Evolutionary conservation across 2,888 invertebrate genomes (phyloP), one percentile per base, ranked within the genome.

Genomic region (Drosophila meridionalis): DNA sequence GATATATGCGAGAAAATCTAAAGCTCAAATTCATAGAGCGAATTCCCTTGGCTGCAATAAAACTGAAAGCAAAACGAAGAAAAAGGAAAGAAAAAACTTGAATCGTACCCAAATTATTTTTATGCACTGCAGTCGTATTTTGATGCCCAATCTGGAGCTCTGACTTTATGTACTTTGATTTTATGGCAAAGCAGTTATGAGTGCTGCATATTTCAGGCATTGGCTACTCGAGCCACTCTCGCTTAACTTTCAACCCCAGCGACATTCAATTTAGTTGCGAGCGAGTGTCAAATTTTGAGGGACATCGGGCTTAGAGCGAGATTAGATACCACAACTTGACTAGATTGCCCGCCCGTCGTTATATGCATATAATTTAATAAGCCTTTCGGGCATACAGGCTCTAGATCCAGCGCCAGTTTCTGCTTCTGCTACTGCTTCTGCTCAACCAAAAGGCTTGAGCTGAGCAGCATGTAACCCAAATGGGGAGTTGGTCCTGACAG

Each of bases 361-460:
- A 77, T 69, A 77, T 81, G 65, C 72, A 69, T 63, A 84, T 82
- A 90, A 90, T 81, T 87, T 90, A 89, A 87, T 90, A 90, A 87
- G 82, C 80, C 77, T 50, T 62, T 59, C 26, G 68, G 68, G 59
- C 20, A 50, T 4, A 20, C 40, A 5, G 20, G n/a, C 42, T 42
- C 42, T 8, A n/a, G 38, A 11, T 11, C 1, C 38, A 12, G 53
- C 50, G 9, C 11, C 57, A 20, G 34, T 28, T 53, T 4, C 26
- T 3, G 26, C 0, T 26, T 11, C 26, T 52, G 52, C 2, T 36
- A 1, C 12, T 38, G 38, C 14, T 28, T 2, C 26, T 38, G 14
- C 36, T 26, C 36, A 2, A 20, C 47, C 42, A 40, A n/a, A 56
- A 50, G 38, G 20, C 70, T 50, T 20, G 28, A 55, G 52, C 57